Evolutionary conservation across 2,113 vertebrate species (phyloP), one percentile per base, ranked within the genome.

Genomic region (Ailuropoda melanoleuca): DNA sequence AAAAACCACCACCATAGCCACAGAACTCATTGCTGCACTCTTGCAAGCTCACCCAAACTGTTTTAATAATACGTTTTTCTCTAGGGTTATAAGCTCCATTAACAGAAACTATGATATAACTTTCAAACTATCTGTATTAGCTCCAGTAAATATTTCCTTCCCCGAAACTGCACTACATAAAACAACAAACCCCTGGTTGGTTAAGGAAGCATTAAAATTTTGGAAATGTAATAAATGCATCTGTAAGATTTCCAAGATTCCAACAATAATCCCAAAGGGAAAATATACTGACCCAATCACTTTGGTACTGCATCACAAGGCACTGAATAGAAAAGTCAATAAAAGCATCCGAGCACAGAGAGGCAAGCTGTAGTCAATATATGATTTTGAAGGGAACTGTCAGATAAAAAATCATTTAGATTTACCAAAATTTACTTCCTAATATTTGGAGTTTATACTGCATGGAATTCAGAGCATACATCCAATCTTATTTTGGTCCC

Each of bases 351-450:
- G 9, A 98, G 92, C 97, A 98, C 92, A 98, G 97, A 98, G 92
- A 98, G 84, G 88, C 95, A 98, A 98, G 92, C 96, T 98, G 90
- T 96, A 98, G 98, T 98, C 98, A 98, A 96, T 97, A 98, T n/a
- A 58, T 90, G 95, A 98, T 96, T 97, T 97, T 98, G 96, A 98
- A 96, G 86, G 13, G 2, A 66, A 24, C 64, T 98, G 92, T 95
- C 97, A 97, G 56, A 97, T 96, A 93, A 97, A 98, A 98, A 97
- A 93, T 98, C 23, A 96, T 86, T 97, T 97, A 93, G 87, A 96
- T 91, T 93, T 95, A 95, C 95, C 95, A 95, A 97, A 97, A 98
- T 98, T 96, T 97, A 96, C 60, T 98, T 97, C 94, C 90, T 82
- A 94, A 89, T 94, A 72, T 88, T 92, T 13, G 77, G 78, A 58